Base-by-base conservation (phyloP, 2,888 invertebrate genomes). In the Plagodis dolabraria region DNA sequence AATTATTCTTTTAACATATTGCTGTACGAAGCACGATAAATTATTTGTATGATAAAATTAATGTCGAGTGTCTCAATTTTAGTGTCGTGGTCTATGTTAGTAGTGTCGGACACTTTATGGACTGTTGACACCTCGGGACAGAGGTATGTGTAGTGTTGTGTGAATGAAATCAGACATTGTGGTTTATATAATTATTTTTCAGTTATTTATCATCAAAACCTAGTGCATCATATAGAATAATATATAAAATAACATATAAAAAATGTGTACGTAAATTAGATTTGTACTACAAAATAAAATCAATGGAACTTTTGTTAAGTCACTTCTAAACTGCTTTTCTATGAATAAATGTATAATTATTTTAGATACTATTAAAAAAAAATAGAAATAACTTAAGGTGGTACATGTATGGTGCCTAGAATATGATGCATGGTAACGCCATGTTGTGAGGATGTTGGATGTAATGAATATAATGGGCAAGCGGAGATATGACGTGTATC, bases 261-360 rank as follows among this genome's bases (percentile, higher is more conserved):
- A 22, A 1, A 22, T 2, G 22, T 22, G 22, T 22, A 4, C 22
- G 22, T 22, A 22, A 22, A 45, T 76, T 75, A 71, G 46, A 69
- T 77, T 75, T 75, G 68, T 73, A 74, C 67, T 63, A 70, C 68
- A 48, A 53, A 42, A 51, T 47, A 12, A 7, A 45, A 49, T 45
- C 53, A 11, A 42, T 34, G 9, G 49, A 47, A 47, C 33, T 33
- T 47, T 57, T 57, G 33, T 57, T 52, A 50, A 51, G 47, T 47
- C 44, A 47, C 38, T 54, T 43, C n/a, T 40, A 22, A 9, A 34
- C 33, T 12, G 51, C 51, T 52, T 43, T 36, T 35, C 6, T 52
- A 36, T 51, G 35, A 43, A 35, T 36, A 44, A 11, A 47, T 40
- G 46, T 47, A 42, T 22, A 22, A 22, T 22, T 22, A 22, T 33